Base-by-base conservation (phyloP, 2,888 invertebrate species). In the Thymelicus lineola region DNA sequence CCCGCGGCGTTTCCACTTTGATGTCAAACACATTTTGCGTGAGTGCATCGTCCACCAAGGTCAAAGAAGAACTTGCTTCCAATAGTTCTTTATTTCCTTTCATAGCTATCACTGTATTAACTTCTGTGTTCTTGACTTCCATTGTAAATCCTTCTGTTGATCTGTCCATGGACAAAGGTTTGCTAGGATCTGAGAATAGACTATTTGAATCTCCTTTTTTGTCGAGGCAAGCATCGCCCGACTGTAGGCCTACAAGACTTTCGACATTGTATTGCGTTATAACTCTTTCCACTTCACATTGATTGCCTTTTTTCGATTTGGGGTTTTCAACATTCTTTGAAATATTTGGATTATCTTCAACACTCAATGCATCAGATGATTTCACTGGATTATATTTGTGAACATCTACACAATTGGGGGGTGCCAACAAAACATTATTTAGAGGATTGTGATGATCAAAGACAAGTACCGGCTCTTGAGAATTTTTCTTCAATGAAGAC, bases 381-480 rank as follows among this genome's bases (percentile, higher is more conserved):
- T 58, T 71, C 0, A 69, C 68, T 0, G 90, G 89, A 38, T 87
- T 77, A 68, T 90, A 91, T 60, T 72, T 77, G 50, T 91, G 90
- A 0, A 76, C 82, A 7, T 85, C 77, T 0, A 74, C 62, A 7
- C 71, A 74, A 60, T 81, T 77, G 38, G 74, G 74, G 14, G 75
- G 69, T 46, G 77, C 57, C 0, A 86, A 61, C 42, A 70, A 35
- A 2, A 93, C 75, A 72, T 93, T 93, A 70, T 93, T 93, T 12
- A 93, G 75, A 0, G 93, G 93, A 73, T 92, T 92, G 0, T 70
- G 20, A 6, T 82, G 86, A 65, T 93, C 93, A 57, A 93, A 93
- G 6, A 87, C 74, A 53, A 93, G 71, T 0, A 88, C 80, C 10
- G 71, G 71, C 0, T 70, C 74, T 1, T 58, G 15, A n/a, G 50